These are phyloP conservation scores for Leuciscus waleckii DNA, from an alignment of 2,797 vertebrate species.

Conservation along the genomic window DNA sequence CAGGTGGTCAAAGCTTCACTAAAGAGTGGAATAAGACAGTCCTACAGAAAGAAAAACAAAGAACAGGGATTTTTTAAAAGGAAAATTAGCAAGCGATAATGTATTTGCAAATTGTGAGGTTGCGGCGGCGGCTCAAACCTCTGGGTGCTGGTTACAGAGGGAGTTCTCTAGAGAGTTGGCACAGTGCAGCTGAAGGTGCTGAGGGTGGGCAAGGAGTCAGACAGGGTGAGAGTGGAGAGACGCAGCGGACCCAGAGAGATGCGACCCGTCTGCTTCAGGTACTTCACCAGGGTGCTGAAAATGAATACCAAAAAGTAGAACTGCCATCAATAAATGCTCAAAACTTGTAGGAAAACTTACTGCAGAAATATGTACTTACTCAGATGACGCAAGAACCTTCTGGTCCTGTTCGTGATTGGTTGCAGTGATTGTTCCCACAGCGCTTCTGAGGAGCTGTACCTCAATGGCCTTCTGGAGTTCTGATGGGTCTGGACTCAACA, in stretches of 20 bases:
- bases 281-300: conserved; percentile 88
- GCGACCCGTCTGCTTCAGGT: conserved; percentile 93
- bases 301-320: conserved; percentile 51
- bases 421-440: conserved; percentile 86
- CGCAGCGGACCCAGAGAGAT: conserved; percentile 93
- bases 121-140: conserved; percentile 74
- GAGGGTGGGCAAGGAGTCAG: conserved; percentile 87
- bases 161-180: conserved; percentile 89
- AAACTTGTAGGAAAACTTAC: not conserved
- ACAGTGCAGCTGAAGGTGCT: conserved; percentile 93
- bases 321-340: not conserved
- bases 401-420: conserved; percentile 87
- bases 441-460: conserved; percentile 93
- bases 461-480: conserved; percentile 98
- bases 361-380: conserved; percentile 80
- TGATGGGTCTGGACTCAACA: conserved; percentile 92
- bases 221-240: conserved; percentile 90
- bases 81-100: not conserved
- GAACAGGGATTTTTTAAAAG: not conserved
- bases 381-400: conserved; percentile 83
- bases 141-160: conserved; percentile 86
- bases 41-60: conserved; percentile 74
- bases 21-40: conserved; percentile 91
- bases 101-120: not conserved
- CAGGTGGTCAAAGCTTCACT: conserved; percentile 92